A percentile compares a stretch with the other conserved stretches of the same genome.
These are phyloP conservation scores for Meliscaeva auricollis DNA, from an alignment of 2,888 invertebrate genomes.

Conservation along the genomic window DNA sequence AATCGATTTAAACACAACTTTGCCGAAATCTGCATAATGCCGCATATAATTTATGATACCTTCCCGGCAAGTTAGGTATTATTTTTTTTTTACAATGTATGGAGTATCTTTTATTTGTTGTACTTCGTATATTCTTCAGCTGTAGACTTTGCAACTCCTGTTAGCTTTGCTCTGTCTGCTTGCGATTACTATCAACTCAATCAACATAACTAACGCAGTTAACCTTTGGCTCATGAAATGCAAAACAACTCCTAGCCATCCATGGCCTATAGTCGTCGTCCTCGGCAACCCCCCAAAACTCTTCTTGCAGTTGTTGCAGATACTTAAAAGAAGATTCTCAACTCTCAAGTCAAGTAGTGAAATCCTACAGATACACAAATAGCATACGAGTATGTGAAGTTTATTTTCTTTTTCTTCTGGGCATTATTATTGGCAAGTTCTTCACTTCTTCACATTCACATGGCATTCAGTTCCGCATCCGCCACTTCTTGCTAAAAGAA, in stretches of 20 bases:
- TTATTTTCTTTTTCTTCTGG: conserved; percentile 5
- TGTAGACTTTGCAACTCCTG: not conserved
- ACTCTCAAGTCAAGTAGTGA: no score
- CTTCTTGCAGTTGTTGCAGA: conserved; percentile 25
- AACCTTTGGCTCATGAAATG: conserved; percentile 62
- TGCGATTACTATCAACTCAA: conserved; percentile 46
- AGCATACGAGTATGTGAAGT: not conserved
- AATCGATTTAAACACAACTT: conserved; percentile 56
- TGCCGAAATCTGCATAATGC: conserved; percentile 53
- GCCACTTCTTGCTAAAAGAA: conserved; percentile 35
- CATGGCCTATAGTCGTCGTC: not conserved
- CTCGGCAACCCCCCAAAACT: no score
- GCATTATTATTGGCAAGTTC: conserved; percentile 65
- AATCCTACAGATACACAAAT: conserved; percentile 42
- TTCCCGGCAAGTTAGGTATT: not conserved
- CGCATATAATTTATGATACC: conserved; percentile 59
- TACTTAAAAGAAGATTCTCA: conserved; percentile 56
- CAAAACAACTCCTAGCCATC: conserved; percentile 34
- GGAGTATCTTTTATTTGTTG: no score
- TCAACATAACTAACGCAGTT: conserved; percentile 67
- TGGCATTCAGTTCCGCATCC: conserved; percentile 36
- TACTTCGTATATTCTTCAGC: not conserved
- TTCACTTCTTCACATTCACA: conserved; percentile 8
- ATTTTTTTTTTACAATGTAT: not conserved
- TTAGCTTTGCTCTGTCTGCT: conserved; percentile 4